These are phyloP conservation scores for Nomada fabriciana DNA, from an alignment of 2,888 invertebrate species.

Conservation along the genomic window DNA sequence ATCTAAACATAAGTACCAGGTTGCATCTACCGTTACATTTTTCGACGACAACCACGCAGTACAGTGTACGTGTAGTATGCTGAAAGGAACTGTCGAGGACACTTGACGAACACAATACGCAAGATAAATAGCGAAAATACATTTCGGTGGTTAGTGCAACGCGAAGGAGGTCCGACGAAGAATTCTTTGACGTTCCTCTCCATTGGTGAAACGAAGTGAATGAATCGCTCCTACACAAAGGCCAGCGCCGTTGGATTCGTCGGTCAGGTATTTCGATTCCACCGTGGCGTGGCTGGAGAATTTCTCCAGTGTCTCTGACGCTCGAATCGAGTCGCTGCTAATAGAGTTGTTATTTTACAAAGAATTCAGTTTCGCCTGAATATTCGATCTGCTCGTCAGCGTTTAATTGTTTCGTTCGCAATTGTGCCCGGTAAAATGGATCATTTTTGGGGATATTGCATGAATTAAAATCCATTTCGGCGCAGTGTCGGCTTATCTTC, in stretches of 20 bases:
- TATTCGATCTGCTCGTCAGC: constrained; percentile 4
- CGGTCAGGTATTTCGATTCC: constrained; percentile 56
- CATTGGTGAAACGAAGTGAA: constrained; percentile 51
- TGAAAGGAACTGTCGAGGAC: constrained; percentile 38
- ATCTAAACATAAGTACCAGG: background rate
- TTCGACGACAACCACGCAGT: constrained; percentile 10
- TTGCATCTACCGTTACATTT: constrained; percentile 26
- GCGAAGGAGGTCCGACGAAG: constrained; percentile 43
- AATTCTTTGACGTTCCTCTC: constrained; percentile 66
- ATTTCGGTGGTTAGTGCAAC: constrained; percentile 50
- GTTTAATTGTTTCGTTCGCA: background rate
- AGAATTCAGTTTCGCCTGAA: constrained; percentile 45
- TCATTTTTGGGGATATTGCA: background rate
- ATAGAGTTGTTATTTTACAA: constrained; percentile 64
- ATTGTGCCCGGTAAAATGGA: background rate
- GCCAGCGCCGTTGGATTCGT: constrained; percentile 25
- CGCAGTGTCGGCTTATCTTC: background rate
- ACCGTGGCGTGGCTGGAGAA: constrained; percentile 44
- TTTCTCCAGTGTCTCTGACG: constrained; percentile 45
- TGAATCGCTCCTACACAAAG: constrained; percentile 56
- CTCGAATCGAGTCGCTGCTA: constrained; percentile 51
- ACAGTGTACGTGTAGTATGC: background rate
- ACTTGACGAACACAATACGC: constrained; percentile 40
- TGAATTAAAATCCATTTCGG: background rate
- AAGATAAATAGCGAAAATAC: constrained; percentile 64